Evolutionary conservation across 2,888 invertebrate genomes (phyloP), one percentile per base, ranked within the genome.

Genomic region (Rhagonycha fulva): DNA sequence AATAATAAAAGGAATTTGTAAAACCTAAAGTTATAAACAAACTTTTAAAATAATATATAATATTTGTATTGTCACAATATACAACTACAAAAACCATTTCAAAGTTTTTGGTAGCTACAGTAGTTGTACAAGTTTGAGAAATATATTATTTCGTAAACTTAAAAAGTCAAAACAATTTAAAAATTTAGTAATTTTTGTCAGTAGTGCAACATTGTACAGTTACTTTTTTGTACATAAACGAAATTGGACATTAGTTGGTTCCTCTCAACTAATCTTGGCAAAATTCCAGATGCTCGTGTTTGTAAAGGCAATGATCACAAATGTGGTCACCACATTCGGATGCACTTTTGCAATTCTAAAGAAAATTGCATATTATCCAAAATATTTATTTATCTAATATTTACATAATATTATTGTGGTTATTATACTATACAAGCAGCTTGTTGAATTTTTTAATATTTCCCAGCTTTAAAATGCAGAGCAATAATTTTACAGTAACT

Each of bases 181-280:
- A 47, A 47, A 47, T 47, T n/a, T 47, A 7, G 47, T 47, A 24
- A 24, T 66, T 66, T 66, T 24, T 66, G 63, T n/a, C 63, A 26
- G 70, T 14, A 24, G 24, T 61, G 26, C 23, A 70, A 14, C 47
- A 61, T 32, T 70, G 71, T 26, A 14, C 61, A 66, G 24, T 66
- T 66, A 24, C 63, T 71, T 75, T 67, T 62, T 61, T n/a, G 30
- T 67, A 68, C 26, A 70, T 72, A 72, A 77, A 74, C 74, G 74
- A 70, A 69, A 74, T 32, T 68, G 66, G 71, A 70, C 68, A 71
- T 76, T 75, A 74, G 70, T 71, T 72, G 74, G 70, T 78, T 78
- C 72, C 72, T 74, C 67, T 72, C 32, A 60, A 75, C 72, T 76
- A 75, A 74, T 75, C 73, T 75, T 78, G 78, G 78, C 78, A 14